Base-by-base conservation (phyloP, 2,888 invertebrate genomes). In the Dynastes maya region DNA sequence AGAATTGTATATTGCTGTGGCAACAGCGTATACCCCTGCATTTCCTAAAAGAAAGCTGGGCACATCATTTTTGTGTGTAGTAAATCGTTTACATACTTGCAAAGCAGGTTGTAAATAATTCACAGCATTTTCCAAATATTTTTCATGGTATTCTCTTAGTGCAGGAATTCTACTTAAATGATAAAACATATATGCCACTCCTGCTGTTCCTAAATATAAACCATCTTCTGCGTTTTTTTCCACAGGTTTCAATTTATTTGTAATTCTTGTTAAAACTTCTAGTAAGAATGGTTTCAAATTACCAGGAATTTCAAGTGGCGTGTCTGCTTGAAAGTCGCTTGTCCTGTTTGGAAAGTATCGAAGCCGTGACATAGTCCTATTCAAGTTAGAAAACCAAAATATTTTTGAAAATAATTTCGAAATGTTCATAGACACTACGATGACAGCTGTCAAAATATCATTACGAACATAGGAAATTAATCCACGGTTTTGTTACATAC, bases 11-110 rank as follows among this genome's bases (percentile, higher is more conserved):
- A 95, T 86, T 32, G 91, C 93, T 0, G 94, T 91, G 0, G 94
- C 93, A 1, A 96, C 89, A 1, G 95, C 95, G 85, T 93, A 93
- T 3, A 95, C 92, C 0, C 97, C 97, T 9, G 93, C 93, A 84
- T 94, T 93, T 1, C 96, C 96, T n/a, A 95, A 91, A 13, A 96
- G 87, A 87, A 96, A 95, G 0, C 94, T 92, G 13, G 93, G 93
- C 67, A 91, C 90, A 79, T 94, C 93, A n/a, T 89, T 55, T 84
- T 88, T 83, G 84, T 90, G 86, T 80, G 90, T 90, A 64, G 88
- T 88, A 80, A 87, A 88, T n/a, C 87, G 87, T n/a, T 88, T 85
- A 8, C 90, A 89, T 76, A 91, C 90, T 55, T 90, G 89, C 79
- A 94, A 86, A 1, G 94, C 92, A 9, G 93, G 92, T 74, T 90